Percentiles rank a stretch among this genome's conserved stretches.
Evolutionary conservation across 37 sponge, comb jelly and placozoan genomes (phyloP).

Genomic region (Chondrilla cf. caribensis): DNA sequence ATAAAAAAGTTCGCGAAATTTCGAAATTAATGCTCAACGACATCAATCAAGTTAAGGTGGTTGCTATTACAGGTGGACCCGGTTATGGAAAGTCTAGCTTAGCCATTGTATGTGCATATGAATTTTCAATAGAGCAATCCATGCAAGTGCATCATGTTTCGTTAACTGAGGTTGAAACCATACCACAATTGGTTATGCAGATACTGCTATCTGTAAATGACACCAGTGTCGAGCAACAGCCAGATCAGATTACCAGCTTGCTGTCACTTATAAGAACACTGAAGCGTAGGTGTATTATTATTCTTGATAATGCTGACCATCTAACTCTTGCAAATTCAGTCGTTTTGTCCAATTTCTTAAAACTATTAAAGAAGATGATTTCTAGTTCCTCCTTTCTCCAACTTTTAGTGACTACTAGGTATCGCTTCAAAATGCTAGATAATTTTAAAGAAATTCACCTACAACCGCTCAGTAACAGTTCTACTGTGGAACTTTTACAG

Average conservation of each 20-base stretch:
- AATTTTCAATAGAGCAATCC: neutral
- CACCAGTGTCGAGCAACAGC: neutral
- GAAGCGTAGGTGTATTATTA: no score
- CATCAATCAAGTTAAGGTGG: no score
- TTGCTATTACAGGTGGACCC: neutral
- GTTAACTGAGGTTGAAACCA: neutral
- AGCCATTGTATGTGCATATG: no score
- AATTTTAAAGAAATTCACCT: conserved; percentile 4
- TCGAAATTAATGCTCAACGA: no score
- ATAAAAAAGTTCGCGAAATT: neutral
- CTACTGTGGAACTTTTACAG: neutral
- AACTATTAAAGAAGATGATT: neutral
- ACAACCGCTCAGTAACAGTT: neutral
- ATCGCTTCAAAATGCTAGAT: neutral
- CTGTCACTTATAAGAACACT: no score
- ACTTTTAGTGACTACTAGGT: neutral
- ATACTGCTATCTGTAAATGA: neutral
- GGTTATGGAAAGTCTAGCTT: conserved; percentile 6
- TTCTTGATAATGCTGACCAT: neutral
- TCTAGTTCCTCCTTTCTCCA: neutral
- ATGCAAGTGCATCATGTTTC: neutral
- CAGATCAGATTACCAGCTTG: neutral
- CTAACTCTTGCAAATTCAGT: neutral
- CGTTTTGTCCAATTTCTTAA: neutral
- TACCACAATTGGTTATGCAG: neutral